Conservation (phyloP, 2,113 vertebrate genomes). For the Shinisaurus crocodilurus region DNA sequence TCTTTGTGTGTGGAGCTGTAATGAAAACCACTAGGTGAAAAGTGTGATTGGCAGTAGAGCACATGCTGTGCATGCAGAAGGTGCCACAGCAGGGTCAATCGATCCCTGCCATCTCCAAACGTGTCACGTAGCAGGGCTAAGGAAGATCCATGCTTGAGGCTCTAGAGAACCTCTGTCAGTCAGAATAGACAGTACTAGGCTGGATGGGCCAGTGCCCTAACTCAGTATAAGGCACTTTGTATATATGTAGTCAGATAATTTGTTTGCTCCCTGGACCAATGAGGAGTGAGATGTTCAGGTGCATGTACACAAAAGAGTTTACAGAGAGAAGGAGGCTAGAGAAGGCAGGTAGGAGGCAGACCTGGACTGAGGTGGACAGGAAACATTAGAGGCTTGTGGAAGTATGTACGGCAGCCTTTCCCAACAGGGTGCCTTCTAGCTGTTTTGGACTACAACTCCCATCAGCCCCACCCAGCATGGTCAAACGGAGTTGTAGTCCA, state of each 20-base stretch:
- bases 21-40: not conserved
- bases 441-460: too few relatives aligned
- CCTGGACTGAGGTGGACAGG: not conserved
- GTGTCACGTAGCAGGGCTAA: not conserved
- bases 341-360: not conserved
- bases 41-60: too few relatives aligned
- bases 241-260: not conserved
- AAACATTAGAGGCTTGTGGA: not conserved
- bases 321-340: not conserved
- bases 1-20: not conserved
- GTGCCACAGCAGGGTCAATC: not conserved
- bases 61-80: not conserved
- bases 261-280: not conserved
- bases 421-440: not conserved
- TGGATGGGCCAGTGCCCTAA: not conserved
- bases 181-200: too few relatives aligned
- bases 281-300: not conserved
- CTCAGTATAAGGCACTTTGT: not conserved
- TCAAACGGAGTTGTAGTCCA: too few relatives aligned
- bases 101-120: not conserved
- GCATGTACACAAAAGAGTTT: not conserved
- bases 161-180: too few relatives aligned
- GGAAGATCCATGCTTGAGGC: not conserved
- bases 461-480: too few relatives aligned
- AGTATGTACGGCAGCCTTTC: not conserved